phyloP scores from a whole-genome alignment of 2,888 invertebrate genomes.

The Zaprionus lineosus region DNA sequence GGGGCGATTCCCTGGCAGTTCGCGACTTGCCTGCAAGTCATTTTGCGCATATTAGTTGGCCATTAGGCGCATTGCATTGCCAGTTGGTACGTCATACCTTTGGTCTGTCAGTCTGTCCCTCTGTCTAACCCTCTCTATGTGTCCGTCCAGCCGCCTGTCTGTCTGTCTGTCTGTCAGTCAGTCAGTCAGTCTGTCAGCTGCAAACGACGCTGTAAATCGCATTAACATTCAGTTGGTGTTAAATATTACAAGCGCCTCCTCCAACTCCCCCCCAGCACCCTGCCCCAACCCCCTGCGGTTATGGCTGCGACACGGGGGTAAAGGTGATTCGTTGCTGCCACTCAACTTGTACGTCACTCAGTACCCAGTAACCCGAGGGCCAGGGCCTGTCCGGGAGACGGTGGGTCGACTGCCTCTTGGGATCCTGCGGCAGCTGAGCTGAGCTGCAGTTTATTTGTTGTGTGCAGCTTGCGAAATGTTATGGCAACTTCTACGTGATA shows the following conservation, averaged over 20 bases:
- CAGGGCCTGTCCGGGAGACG: background rate
- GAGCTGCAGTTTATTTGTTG: constrained; percentile 51
- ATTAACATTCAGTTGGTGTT: constrained; percentile 75
- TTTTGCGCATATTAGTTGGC: constrained; percentile 73
- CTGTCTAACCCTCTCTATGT: too few relatives aligned
- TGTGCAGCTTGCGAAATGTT: constrained; percentile 64
- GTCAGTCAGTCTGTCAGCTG: constrained; percentile 25
- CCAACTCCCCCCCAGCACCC: too few relatives aligned
- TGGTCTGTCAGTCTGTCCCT: constrained; percentile 4
- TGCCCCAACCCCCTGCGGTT: too few relatives aligned
- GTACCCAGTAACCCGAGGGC: too few relatives aligned
- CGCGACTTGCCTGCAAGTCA: constrained; percentile 70
- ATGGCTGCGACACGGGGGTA: constrained; percentile 43
- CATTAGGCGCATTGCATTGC: constrained; percentile 65
- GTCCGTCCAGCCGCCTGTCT: too few relatives aligned
- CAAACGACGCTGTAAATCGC: constrained; percentile 42
- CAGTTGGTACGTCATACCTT: constrained; percentile 24
- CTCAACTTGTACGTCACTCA: constrained; percentile 53
- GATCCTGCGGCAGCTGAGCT: constrained; percentile 35
- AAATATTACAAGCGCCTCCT: constrained; percentile 67
- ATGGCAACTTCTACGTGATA: constrained; percentile 79
- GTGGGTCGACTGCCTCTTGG: background rate
- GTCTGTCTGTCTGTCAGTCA: constrained; percentile 13
- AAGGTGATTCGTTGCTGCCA: constrained; percentile 70
- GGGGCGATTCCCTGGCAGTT: constrained; percentile 46